Base-by-base conservation (phyloP, 37 sponge, comb jelly and placozoan genomes). In the Oscarella lobularis region DNA sequence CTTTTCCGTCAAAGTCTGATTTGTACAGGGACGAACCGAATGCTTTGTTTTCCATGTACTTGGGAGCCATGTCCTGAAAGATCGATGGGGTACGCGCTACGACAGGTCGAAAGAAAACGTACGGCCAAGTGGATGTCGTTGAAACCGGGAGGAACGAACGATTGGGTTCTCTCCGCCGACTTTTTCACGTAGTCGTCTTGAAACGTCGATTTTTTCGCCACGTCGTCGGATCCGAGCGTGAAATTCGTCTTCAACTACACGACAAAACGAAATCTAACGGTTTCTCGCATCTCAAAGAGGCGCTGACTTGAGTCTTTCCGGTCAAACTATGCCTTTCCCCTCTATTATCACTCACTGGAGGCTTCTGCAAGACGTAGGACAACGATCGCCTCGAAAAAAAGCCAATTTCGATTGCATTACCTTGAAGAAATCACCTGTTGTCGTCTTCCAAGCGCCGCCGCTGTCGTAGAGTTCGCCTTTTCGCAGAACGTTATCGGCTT, bases 1-100 rank as follows among this genome's bases (percentile, higher is more conserved):
- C 77, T 1, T 60, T 31, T 20, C 85, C 88, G 78, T 84, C 78
- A 81, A 81, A 87, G 72, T 84, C 81, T 38, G 72, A 2, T 0
- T 37, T 72, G 73, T 87, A 87, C 0, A 77, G 54, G 3, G 84
- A 83, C 39, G 48, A 38, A 30, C 73, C 81, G 37, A 71, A 48
- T 30, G 72, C 31, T 73, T 75, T 80, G 39, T 85, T 67, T 1
- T 31, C 77, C 77, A 76, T 69, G 54, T 84, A 80, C 31, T n/a
- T 41, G 6, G 85, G 73, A 2, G 76, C 76, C 72, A 80, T 67
- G 33, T 84, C 85, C 83, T 83, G 73, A 38, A 29, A 60, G 0
- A 9, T 35, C 1, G 32, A 31, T 2, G 0, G 31, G 1, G 6
- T 9, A 30, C 29, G 68, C 35, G 65, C 1, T 35, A n/a, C n/a